These are phyloP conservation scores for Cheiracanthium punctorium DNA, from an alignment of 2,888 invertebrate genomes.

Conservation along the genomic window DNA sequence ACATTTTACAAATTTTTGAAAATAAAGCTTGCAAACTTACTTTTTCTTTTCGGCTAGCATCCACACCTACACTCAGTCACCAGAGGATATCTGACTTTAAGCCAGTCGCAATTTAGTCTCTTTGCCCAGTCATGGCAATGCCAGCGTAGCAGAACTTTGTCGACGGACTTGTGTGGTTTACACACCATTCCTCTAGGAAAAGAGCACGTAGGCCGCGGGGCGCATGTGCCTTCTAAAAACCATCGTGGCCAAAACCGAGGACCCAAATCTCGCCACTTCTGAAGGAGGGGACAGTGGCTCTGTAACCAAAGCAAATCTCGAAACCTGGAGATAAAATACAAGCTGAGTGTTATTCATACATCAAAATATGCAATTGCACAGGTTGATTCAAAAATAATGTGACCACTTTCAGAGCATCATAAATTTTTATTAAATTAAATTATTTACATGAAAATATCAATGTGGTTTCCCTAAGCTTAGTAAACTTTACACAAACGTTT, in stretches of 20 bases:
- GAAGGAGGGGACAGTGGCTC: conserved; percentile 51
- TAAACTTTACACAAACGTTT: too few species aligned
- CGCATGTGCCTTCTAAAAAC: conserved; percentile 54
- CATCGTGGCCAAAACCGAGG: conserved; percentile 61
- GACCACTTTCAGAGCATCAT: too few species aligned
- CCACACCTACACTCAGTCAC: conserved; percentile 62
- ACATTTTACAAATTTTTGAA: too few species aligned
- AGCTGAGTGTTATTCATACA: background rate
- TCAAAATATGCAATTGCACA: too few species aligned
- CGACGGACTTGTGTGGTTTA: conserved; percentile 39
- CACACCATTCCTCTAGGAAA: conserved; percentile 61
- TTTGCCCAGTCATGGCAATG: conserved; percentile 60
- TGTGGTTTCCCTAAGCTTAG: too few species aligned
- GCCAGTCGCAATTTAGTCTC: conserved; percentile 56
- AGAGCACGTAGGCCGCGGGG: conserved; percentile 35
- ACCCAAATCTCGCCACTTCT: conserved; percentile 59
- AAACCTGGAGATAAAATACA: conserved; percentile 20
- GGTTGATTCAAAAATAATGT: too few species aligned
- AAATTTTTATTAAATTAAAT: too few species aligned
- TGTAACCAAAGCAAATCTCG: conserved; percentile 62
- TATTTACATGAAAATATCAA: too few species aligned
- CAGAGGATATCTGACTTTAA: conserved; percentile 54
- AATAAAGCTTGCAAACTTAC: too few species aligned
- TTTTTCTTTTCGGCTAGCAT: conserved; percentile 31
- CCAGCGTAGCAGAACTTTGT: conserved; percentile 58